These are phyloP conservation scores for Apamea crenata DNA, from an alignment of 2,888 invertebrate genomes.

Conservation along the genomic window DNA sequence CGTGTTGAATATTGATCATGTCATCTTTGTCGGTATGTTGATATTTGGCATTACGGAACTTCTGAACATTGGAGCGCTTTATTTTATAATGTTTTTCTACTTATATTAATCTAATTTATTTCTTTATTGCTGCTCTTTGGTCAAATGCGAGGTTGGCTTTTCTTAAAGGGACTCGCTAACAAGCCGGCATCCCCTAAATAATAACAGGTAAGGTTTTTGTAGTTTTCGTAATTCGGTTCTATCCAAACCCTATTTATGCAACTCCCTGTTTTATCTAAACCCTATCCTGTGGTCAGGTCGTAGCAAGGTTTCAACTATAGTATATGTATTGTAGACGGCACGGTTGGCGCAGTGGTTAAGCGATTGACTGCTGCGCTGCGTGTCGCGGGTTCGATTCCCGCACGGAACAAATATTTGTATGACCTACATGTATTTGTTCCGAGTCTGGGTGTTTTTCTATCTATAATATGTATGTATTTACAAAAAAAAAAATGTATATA, in stretches of 20 bases:
- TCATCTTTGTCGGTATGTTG: constrained; percentile 33
- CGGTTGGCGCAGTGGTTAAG: too few species aligned
- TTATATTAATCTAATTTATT: neutral
- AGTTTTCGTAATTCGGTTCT: neutral
- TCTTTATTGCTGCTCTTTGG: neutral
- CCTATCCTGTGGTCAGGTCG: too few species aligned
- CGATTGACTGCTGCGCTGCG: too few species aligned
- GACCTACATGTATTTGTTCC: too few species aligned
- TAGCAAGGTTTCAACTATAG: too few species aligned
- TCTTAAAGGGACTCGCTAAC: neutral
- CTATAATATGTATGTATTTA: too few species aligned
- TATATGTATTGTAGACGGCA: too few species aligned
- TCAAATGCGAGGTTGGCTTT: constrained; percentile 3
- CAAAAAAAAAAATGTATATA: too few species aligned
- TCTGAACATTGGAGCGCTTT: neutral
- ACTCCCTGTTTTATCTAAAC: too few species aligned
- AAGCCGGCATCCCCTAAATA: neutral
- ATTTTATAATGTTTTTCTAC: neutral
- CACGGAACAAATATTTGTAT: too few species aligned
- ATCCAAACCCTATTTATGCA: neutral
- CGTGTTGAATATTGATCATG: constrained; percentile 40
- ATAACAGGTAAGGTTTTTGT: neutral
- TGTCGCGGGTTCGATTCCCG: too few species aligned
- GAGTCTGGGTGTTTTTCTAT: too few species aligned
- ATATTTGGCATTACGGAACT: constrained; percentile 18